Conservation (phyloP, 2,113 vertebrate genomes). For the Cinclus mexicanus region DNA sequence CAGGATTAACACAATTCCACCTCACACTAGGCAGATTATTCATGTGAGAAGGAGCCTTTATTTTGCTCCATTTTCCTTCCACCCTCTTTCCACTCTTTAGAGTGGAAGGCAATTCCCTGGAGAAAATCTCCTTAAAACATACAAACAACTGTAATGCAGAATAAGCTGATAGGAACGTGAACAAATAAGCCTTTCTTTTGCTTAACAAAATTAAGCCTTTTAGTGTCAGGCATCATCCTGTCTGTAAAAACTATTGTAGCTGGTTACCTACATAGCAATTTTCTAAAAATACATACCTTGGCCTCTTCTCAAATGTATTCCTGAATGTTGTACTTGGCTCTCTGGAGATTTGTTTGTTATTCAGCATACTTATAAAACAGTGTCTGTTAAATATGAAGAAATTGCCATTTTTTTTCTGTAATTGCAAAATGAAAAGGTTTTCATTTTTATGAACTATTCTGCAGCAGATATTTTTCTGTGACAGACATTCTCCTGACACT, state of each 20-base stretch:
- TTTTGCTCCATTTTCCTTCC: conserved; percentile 21
- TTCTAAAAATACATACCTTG: neutral
- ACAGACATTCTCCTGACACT: conserved; percentile 59
- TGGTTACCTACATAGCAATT: neutral
- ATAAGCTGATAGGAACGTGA: neutral
- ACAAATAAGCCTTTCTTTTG: neutral
- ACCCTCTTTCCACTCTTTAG: neutral
- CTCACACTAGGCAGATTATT: neutral
- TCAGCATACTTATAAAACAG: conserved; percentile 62
- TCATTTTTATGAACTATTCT: conserved; percentile 67
- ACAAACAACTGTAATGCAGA: neutral
- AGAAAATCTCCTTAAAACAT: conserved; percentile 7
- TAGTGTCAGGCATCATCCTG: neutral
- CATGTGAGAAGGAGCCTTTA: neutral
- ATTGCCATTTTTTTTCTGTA: conserved; percentile 70
- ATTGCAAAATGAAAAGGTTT: conserved; percentile 68
- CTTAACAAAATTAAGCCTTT: conserved; percentile 15
- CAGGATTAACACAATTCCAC: neutral
- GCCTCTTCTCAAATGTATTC: conserved; percentile 37
- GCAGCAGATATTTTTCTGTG: conserved; percentile 64
- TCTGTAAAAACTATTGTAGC: neutral
- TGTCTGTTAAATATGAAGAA: conserved; percentile 68
- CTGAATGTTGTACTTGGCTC: conserved; percentile 37
- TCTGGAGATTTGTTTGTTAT: conserved; percentile 68
- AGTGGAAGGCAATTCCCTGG: neutral